Conservation (phyloP, 2,113 vertebrate genomes). For the Lanius ludovicianus region DNA sequence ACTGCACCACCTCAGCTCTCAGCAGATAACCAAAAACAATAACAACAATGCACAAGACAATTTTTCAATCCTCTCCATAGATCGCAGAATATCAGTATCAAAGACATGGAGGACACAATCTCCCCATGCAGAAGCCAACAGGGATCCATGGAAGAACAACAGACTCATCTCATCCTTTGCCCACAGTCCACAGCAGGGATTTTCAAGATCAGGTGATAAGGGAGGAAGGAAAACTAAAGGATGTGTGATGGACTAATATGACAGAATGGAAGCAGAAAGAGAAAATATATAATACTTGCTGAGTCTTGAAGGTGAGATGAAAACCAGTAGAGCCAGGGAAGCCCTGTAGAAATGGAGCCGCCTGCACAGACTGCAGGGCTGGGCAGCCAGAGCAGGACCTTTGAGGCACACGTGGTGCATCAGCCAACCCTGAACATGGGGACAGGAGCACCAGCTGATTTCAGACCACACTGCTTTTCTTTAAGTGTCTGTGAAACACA, state of each 20-base stretch:
- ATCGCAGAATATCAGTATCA: not conserved
- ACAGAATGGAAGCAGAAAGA: not conserved
- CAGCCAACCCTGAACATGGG: not conserved
- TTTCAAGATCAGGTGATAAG: not conserved
- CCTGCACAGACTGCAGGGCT: not conserved
- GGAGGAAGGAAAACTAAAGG: not conserved
- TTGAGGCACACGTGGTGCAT: not conserved
- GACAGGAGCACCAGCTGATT: not conserved
- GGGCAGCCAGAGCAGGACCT: not conserved
- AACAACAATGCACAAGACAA: not conserved
- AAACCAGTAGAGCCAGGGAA: not conserved
- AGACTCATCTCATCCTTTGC: not conserved
- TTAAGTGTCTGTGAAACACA: constrained; percentile 29
- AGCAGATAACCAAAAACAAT: constrained; percentile 12
- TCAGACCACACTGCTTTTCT: not conserved
- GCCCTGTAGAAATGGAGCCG: not conserved
- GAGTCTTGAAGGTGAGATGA: not conserved
- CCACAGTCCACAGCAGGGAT: not conserved
- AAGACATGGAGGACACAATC: not conserved
- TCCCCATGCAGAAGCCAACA: not conserved
- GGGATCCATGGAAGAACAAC: not conserved
- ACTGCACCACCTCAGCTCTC: not conserved
- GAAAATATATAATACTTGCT: not conserved
- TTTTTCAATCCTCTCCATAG: constrained; percentile 28
- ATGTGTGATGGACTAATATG: fast-evolving